These are phyloP conservation scores for Onychostruthus taczanowskii DNA, from an alignment of 2,113 vertebrate genomes.

Conservation along the genomic window DNA sequence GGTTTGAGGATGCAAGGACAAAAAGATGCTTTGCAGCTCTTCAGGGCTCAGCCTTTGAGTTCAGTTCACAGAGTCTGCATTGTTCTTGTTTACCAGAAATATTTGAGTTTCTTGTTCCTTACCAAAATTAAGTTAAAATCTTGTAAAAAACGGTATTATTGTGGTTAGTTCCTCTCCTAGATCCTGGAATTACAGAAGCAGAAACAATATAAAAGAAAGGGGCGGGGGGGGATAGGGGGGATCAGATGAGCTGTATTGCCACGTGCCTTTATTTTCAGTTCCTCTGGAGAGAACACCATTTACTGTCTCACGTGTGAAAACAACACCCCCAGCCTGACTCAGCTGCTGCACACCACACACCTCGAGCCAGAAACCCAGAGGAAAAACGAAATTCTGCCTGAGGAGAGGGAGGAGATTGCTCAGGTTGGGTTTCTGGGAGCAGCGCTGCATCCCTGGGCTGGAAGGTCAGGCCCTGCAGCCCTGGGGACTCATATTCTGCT, in stretches of 20 bases:
- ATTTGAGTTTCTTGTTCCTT: not conserved
- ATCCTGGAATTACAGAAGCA: constrained; percentile 14
- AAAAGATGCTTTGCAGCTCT: not conserved
- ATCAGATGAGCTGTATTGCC: not conserved
- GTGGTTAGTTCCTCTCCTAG: constrained; percentile 17
- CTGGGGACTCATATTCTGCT: not conserved
- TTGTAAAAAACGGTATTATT: constrained; percentile 30
- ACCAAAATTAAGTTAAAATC: constrained; percentile 29
- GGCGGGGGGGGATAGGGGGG: not conserved
- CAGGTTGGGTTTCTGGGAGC: not conserved
- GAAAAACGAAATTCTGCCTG: fast-evolving
- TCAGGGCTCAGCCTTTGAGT: not conserved
- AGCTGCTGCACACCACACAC: not conserved
- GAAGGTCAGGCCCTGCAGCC: not conserved
- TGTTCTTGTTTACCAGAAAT: constrained; percentile 51
- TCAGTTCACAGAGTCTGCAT: not conserved
- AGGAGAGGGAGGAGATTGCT: not conserved
- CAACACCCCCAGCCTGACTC: not conserved
- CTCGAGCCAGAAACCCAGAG: not conserved
- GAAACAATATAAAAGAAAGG: not conserved
- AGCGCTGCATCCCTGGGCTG: not conserved
- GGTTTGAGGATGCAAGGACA: not conserved
- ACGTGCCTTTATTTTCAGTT: constrained; percentile 25
- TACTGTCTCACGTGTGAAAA: not conserved
- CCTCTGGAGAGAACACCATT: not conserved